Evolutionary conservation across 2,888 invertebrate genomes (phyloP).

Genomic region (Heteropelma amictum): DNA sequence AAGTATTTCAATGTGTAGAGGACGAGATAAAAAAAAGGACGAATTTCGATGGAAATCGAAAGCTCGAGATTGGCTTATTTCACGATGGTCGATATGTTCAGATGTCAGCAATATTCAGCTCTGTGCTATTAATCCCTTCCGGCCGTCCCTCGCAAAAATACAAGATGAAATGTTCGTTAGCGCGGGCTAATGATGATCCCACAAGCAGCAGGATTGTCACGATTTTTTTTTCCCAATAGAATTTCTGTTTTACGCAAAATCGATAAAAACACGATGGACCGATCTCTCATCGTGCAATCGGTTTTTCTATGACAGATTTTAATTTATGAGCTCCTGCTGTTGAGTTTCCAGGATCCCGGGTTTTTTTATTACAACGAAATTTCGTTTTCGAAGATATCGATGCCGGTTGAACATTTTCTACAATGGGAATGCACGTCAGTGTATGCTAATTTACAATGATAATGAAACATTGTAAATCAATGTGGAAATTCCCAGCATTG

Average conservation of each 20-base stretch:
- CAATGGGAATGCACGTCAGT: no score
- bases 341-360: no score
- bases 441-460: no score
- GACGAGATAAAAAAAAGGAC: neutral
- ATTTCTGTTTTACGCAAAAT: no score
- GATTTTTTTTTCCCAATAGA: neutral
- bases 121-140: constrained; percentile 13
- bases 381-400: no score
- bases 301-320: no score
- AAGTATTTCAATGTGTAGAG: neutral
- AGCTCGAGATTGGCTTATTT: constrained; percentile 19
- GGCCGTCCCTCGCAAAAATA: neutral
- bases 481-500: no score
- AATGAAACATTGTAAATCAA: no score
- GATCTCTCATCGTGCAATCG: no score
- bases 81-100: constrained; percentile 9
- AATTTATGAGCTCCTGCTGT: no score
- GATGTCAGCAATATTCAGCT: constrained; percentile 31
- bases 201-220: neutral
- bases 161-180: constrained; percentile 52
- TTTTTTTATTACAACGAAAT: no score
- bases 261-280: neutral
- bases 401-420: no score
- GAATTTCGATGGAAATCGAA: constrained; percentile 41
- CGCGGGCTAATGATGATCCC: constrained; percentile 7